These are phyloP conservation scores for Chiloscyllium plagiosum DNA, from an alignment of 2,113 vertebrate genomes.

Conservation along the genomic window DNA sequence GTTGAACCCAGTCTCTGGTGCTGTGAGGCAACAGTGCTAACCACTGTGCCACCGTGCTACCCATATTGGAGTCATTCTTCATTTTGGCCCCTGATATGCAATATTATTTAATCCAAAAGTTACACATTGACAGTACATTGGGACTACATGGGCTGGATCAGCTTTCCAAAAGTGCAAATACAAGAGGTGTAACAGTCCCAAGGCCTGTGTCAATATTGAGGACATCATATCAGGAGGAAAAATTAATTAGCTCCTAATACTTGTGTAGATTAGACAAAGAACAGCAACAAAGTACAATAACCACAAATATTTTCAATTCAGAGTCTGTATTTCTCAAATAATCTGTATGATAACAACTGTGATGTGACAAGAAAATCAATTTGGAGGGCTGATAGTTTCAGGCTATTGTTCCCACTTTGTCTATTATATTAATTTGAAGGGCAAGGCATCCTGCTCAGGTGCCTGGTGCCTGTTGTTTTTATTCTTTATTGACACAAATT, in stretches of 20 bases:
- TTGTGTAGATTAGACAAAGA: not conserved
- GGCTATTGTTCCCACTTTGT: not conserved
- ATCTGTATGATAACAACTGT: not conserved
- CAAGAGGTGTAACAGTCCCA: not conserved
- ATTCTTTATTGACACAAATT: not conserved
- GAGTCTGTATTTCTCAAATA: not conserved
- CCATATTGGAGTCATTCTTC: not conserved
- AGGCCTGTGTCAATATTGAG: too few relatives aligned
- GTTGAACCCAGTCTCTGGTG: too few relatives aligned
- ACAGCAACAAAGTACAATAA: not conserved
- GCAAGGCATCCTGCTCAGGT: not conserved
- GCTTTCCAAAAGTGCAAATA: not conserved
- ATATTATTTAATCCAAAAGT: not conserved
- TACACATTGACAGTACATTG: not conserved
- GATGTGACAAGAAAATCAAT: not conserved
- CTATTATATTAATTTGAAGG: not conserved
- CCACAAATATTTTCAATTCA: not conserved
- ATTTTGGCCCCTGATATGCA: not conserved
- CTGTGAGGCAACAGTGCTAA: too few relatives aligned
- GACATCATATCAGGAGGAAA: not conserved
- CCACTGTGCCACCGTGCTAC: too few relatives aligned
- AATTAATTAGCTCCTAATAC: not conserved
- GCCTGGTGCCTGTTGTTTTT: not conserved
- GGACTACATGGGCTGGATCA: not conserved
- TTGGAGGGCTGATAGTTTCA: not conserved